Percentiles rank a stretch among this genome's conserved stretches.
Conservation (phyloP, 2,113 vertebrate species). For the Elephantulus edwardii region DNA sequence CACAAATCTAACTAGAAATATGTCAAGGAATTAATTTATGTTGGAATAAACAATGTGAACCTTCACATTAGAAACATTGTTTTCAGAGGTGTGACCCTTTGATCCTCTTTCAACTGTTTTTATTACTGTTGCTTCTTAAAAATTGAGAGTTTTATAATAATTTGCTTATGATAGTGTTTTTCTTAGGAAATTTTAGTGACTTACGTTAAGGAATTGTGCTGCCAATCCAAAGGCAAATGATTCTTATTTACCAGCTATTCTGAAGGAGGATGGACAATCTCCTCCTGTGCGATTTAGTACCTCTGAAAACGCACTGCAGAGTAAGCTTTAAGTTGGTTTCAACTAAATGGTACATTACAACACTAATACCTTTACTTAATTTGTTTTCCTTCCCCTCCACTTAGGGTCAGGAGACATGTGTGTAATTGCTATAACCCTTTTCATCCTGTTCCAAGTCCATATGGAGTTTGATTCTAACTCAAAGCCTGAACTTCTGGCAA, state of each 20-base stretch:
- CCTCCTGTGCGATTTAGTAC: too few relatives aligned
- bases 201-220: too few relatives aligned
- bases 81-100: background rate
- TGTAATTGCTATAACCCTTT: background rate
- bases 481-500: too few relatives aligned
- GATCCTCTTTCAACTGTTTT: background rate
- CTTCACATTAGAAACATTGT: background rate
- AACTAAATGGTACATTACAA: too few relatives aligned
- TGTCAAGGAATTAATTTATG: background rate
- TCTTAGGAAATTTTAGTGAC: too few relatives aligned
- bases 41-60: background rate
- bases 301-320: too few relatives aligned
- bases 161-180: background rate
- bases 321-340: too few relatives aligned
- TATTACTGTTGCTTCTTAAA: background rate
- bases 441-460: background rate
- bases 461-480: too few relatives aligned
- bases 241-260: too few relatives aligned
- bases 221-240: too few relatives aligned
- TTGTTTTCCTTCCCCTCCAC: background rate
- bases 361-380: too few relatives aligned
- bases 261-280: too few relatives aligned
- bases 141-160: background rate
- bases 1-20: background rate
- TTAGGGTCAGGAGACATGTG: background rate